Percentiles rank a stretch among this genome's conserved stretches.
phyloP scores from a whole-genome alignment of 2,888 invertebrate genomes.

The Sarcophaga carnaria region DNA sequence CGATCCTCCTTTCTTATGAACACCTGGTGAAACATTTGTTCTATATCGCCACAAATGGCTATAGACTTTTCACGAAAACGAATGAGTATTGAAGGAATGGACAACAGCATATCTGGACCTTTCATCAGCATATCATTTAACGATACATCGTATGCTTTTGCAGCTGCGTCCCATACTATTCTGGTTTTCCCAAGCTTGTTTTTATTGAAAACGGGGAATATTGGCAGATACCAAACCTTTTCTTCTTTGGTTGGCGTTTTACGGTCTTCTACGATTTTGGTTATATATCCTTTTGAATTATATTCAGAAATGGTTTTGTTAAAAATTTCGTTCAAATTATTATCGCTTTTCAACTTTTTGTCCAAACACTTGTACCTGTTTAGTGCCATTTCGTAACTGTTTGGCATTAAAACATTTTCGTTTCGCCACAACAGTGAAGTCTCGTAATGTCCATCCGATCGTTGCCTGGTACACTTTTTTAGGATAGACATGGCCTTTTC shows the following conservation, averaged over 20 bases:
- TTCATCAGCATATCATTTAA: conserved; percentile 57
- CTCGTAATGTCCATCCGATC: conserved; percentile 39
- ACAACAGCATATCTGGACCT: neutral
- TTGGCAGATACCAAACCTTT: too few species aligned
- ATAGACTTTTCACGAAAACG: conserved; percentile 35
- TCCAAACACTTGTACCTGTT: neutral
- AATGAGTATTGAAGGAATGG: conserved; percentile 31
- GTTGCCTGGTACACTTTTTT: conserved; percentile 22
- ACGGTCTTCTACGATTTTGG: too few species aligned
- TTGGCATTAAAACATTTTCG: conserved; percentile 4
- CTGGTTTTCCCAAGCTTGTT: conserved; percentile 37
- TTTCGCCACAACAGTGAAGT: neutral
- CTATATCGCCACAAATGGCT: conserved; percentile 50
- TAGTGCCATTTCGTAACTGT: neutral
- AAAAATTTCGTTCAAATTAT: neutral
- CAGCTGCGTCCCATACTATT: conserved; percentile 2
- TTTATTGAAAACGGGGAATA: too few species aligned
- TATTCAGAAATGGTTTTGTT: too few species aligned
- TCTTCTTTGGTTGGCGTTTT: too few species aligned
- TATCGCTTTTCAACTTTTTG: conserved; percentile 6
- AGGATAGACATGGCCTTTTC: conserved; percentile 28
- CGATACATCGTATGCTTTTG: conserved; percentile 38
- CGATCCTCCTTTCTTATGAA: conserved; percentile 52
- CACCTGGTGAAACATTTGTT: conserved; percentile 60
- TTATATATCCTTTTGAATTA: too few species aligned